A percentile compares a stretch with the other conserved stretches of the same genome.
These are phyloP conservation scores for Hypolimnas misippus DNA, from an alignment of 2,888 invertebrate species.

Conservation along the genomic window DNA sequence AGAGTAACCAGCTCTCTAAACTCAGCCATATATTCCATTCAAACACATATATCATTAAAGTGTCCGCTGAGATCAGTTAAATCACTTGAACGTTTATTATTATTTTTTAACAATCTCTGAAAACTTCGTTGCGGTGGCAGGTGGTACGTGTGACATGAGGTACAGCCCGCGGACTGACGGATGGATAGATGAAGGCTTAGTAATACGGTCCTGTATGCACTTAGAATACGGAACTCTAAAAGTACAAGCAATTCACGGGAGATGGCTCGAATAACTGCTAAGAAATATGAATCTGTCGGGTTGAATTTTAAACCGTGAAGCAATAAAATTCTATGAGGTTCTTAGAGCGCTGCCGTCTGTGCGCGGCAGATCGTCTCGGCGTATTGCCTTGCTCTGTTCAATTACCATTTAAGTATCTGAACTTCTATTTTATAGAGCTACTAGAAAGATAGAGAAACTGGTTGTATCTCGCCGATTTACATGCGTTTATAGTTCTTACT, in stretches of 20 bases:
- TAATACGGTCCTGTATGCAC: too few relatives aligned
- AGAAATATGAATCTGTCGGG: background rate
- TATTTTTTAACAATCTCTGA: too few relatives aligned
- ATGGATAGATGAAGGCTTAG: too few relatives aligned
- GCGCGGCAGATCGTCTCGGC: background rate
- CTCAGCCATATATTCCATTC: too few relatives aligned
- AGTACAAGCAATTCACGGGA: background rate
- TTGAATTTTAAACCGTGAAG: background rate
- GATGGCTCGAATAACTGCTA: background rate
- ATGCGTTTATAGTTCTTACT: background rate
- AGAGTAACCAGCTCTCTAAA: too few relatives aligned
- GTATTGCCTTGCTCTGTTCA: background rate
- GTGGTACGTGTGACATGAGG: too few relatives aligned
- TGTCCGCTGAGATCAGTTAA: too few relatives aligned
- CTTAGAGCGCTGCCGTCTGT: background rate
- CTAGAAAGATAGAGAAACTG: too few relatives aligned
- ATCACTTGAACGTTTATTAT: too few relatives aligned
- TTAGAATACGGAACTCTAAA: background rate
- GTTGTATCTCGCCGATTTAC: background rate
- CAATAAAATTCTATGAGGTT: background rate
- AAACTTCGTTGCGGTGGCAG: too few relatives aligned
- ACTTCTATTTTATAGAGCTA: conserved; percentile 1
- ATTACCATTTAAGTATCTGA: background rate
- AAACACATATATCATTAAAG: too few relatives aligned
- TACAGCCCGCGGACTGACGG: too few relatives aligned